These are phyloP conservation scores for Sternotherus odoratus DNA, from an alignment of 2,797 vertebrate genomes.

Conservation along the genomic window DNA sequence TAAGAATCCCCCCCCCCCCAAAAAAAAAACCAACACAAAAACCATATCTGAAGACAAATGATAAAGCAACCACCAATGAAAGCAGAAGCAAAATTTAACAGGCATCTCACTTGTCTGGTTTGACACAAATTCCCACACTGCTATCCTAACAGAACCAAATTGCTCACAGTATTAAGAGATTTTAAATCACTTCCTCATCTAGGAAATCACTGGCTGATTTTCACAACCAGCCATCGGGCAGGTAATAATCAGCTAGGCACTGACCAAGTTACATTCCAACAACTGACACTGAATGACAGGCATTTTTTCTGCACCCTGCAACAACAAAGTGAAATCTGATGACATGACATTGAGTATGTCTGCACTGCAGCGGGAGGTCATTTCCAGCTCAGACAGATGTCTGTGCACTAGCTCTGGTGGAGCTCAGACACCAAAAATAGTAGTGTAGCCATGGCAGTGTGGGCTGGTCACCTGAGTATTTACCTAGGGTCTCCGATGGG, in stretches of 20 bases:
- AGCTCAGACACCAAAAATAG: background rate
- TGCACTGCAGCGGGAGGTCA: slow-evolving; percentile 15
- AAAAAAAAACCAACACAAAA: background rate
- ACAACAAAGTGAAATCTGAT: background rate
- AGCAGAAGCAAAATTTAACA: slow-evolving; percentile 58
- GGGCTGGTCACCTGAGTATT: background rate
- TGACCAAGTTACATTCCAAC: background rate
- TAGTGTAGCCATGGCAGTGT: background rate
- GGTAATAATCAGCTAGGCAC: slow-evolving; percentile 65
- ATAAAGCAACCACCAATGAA: slow-evolving; percentile 66
- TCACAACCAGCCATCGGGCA: slow-evolving; percentile 38
- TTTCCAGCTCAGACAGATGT: background rate
- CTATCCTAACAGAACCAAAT: slow-evolving; percentile 33
- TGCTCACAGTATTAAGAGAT: slow-evolving; percentile 19
- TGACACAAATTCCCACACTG: slow-evolving; percentile 38
- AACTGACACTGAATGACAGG: background rate
- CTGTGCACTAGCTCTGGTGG: background rate
- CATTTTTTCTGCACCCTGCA: slow-evolving; percentile 34
- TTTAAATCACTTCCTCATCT: background rate
- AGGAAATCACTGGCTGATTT: slow-evolving; percentile 9
- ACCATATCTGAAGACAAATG: slow-evolving; percentile 49
- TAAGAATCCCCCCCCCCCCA: slow-evolving; percentile 38
- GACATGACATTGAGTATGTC: background rate
- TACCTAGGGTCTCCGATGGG: background rate
- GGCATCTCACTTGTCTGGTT: slow-evolving; percentile 52